These are phyloP conservation scores for Drosophila bocqueti DNA, from an alignment of 1,140 invertebrate species.

Conservation along the genomic window DNA sequence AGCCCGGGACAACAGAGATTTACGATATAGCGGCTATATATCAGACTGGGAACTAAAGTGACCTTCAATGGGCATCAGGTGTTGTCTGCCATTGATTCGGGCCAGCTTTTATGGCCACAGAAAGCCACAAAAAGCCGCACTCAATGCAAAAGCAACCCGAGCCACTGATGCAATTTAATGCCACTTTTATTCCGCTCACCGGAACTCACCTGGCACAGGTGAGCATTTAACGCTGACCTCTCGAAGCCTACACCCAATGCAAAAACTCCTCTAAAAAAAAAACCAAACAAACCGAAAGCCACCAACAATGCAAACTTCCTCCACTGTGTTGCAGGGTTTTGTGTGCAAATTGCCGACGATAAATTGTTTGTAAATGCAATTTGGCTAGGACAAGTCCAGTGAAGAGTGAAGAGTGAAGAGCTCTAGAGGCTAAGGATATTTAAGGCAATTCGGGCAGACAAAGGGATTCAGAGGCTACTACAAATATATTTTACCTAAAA, in stretches of 20 bases:
- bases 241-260: constrained; percentile 10
- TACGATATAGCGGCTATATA: constrained; percentile 5
- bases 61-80: constrained; percentile 75
- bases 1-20: constrained; percentile 19
- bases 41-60: constrained; percentile 56
- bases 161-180: constrained; percentile 81
- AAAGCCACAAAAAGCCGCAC: constrained; percentile 56
- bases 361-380: constrained; percentile 52
- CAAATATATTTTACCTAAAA: not conserved
- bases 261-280: not conserved
- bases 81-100: constrained; percentile 73
- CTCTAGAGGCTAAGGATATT: not conserved
- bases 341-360: constrained; percentile 70
- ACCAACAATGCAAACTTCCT: constrained; percentile 2
- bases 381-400: not conserved
- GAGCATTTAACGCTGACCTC: constrained; percentile 27
- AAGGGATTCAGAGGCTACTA: not conserved
- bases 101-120: constrained; percentile 54
- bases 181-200: constrained; percentile 66
- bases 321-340: constrained; percentile 48
- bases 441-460: not conserved
- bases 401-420: constrained; percentile 31
- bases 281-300: not conserved
- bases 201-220: constrained; percentile 7
- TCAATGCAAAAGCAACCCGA: constrained; percentile 76